These are phyloP conservation scores for Bursaphelenchus okinawaensis DNA, from an alignment of 2,888 invertebrate species.

Conservation along the genomic window DNA sequence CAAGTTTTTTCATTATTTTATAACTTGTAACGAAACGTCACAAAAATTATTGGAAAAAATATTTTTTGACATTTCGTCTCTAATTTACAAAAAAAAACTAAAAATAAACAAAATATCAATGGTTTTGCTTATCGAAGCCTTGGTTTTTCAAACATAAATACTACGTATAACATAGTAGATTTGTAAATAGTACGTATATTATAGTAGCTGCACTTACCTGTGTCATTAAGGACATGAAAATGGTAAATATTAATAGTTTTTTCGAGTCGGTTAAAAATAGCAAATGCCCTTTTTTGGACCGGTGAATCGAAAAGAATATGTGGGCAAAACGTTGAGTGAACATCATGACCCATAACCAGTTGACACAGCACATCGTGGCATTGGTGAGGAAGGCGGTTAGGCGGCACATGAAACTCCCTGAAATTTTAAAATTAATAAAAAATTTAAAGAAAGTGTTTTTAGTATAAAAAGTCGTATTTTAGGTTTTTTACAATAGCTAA, in stretches of 20 bases:
- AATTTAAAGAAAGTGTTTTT: not conserved
- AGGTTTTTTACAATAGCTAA: not conserved
- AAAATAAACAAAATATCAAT: too few relatives aligned
- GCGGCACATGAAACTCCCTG: constrained; percentile 46
- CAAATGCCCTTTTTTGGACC: constrained; percentile 30
- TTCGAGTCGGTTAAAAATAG: constrained; percentile 33
- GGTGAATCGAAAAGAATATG: constrained; percentile 43
- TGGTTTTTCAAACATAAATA: too few relatives aligned
- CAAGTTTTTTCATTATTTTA: constrained; percentile 2
- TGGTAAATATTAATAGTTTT: constrained; percentile 34
- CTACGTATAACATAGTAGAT: too few relatives aligned
- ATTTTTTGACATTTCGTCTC: too few relatives aligned
- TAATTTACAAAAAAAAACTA: too few relatives aligned
- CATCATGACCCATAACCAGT: constrained; percentile 46
- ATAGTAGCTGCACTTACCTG: constrained; percentile 41
- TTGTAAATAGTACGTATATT: not conserved
- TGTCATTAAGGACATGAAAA: constrained; percentile 36
- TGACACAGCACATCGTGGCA: constrained; percentile 40
- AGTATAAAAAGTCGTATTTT: too few relatives aligned
- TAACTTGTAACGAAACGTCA: too few relatives aligned
- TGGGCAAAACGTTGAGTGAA: constrained; percentile 43
- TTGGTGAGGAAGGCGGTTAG: constrained; percentile 42
- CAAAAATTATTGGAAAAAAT: too few relatives aligned
- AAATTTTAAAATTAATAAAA: too few relatives aligned
- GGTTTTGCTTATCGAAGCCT: too few relatives aligned